A percentile compares a stretch with the other conserved stretches of the same genome.
Evolutionary conservation across 2,797 vertebrate species (phyloP).

Genomic region (Mallotus villosus): DNA sequence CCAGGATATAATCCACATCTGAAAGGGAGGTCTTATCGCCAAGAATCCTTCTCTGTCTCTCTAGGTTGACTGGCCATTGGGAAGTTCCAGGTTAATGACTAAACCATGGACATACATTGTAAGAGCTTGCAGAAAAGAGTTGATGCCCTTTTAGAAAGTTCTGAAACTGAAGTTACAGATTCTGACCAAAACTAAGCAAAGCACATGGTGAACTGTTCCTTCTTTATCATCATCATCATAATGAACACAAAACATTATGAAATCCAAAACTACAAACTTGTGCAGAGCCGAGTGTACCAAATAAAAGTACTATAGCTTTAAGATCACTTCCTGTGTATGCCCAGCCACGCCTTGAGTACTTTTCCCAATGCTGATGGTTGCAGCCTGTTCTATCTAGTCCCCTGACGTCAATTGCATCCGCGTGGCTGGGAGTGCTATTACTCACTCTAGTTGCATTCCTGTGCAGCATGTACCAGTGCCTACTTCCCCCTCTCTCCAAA

Average conservation of each 20-base stretch:
- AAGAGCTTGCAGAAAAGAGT: constrained; percentile 53
- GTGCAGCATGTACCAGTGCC: constrained; percentile 59
- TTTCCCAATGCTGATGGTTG: constrained; percentile 54
- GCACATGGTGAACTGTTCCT: neutral
- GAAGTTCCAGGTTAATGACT: constrained; percentile 78
- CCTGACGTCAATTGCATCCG: constrained; percentile 69
- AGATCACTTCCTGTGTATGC: constrained; percentile 62
- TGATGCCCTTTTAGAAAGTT: constrained; percentile 34
- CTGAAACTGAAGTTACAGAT: constrained; percentile 13
- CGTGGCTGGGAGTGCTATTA: constrained; percentile 72
- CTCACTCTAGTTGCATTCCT: constrained; percentile 74
- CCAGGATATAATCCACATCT: constrained; percentile 48
- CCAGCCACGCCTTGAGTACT: constrained; percentile 69
- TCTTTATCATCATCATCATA: neutral
- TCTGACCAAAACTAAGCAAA: neutral
- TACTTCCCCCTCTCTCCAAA: constrained; percentile 24
- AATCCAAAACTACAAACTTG: constrained; percentile 19
- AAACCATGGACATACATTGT: constrained; percentile 57
- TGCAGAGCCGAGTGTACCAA: constrained; percentile 32
- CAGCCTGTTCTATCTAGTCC: constrained; percentile 64
- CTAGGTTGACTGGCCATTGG: constrained; percentile 55
- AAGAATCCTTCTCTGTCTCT: constrained; percentile 37
- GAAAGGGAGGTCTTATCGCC: constrained; percentile 37
- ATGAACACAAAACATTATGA: constrained; percentile 23
- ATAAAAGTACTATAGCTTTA: constrained; percentile 31